Base-by-base conservation (phyloP, 2,888 invertebrate genomes). In the Helicoverpa assulta region DNA sequence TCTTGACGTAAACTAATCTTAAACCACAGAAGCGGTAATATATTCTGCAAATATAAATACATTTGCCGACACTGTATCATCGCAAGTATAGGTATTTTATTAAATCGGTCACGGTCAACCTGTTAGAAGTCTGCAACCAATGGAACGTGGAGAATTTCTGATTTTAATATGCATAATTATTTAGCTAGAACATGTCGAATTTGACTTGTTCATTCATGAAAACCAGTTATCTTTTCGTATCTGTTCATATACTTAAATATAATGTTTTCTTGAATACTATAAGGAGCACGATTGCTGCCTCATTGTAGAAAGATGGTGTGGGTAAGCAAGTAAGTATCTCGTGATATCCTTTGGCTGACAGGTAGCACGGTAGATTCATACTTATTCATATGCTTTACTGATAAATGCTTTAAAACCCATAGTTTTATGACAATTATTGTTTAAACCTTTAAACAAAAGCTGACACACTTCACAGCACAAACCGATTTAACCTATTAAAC, bases 21-120 rank as follows among this genome's bases (percentile, higher is more conserved):
- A 14, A 71, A 74, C 61, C 52, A 52, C 54, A 69, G 33, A 54
- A 50, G 29, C 56, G 61, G 63, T 54, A 72, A 82, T 74, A 62
- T 47, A 75, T 74, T 76, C 72, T 57, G 76, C 85, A 78, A 82
- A 83, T 70, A 65, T 26, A 26, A n/a, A 64, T 67, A 61, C 61
- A 78, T 70, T 75, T 69, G 50, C 54, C 66, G 55, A 69, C 74
- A 60, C 57, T 75, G 61, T 77, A 75, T 70, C 63, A 67, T 62
- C 56, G 62, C 65, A 70, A 79, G 59, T 69, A 58, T 58, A 68
- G 57, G 65, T 70, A 67, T 71, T 70, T 71, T 59, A 76, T 66
- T 61, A 66, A 78, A 85, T 84, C 72, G 85, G 91, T 86, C 85
- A 86, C 64, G 86, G 85, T 76, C 83, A 86, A 85, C 83, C 40